These are phyloP conservation scores for Lindbergichthys nudifrons DNA, from an alignment of 2,797 vertebrate genomes.

Conservation along the genomic window DNA sequence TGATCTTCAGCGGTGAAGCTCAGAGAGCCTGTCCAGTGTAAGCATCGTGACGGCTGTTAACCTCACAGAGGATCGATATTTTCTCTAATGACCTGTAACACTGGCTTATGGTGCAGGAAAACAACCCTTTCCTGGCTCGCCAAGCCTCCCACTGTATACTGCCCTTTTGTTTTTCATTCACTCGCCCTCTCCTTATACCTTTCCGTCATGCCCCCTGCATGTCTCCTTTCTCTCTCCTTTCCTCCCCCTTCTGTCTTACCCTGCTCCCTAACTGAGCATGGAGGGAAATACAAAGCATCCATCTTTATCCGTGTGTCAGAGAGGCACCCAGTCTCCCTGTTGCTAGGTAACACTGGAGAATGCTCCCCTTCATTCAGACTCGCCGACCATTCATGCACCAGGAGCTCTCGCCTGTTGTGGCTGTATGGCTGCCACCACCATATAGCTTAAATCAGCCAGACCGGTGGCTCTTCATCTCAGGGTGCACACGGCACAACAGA, in stretches of 20 bases:
- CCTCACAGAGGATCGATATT: slow-evolving; percentile 33
- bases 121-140: not conserved
- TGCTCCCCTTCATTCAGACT: slow-evolving; percentile 84
- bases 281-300: slow-evolving; percentile 80
- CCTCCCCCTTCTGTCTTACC: slow-evolving; percentile 62
- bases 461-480: slow-evolving; percentile 43
- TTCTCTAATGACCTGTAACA: slow-evolving; percentile 27
- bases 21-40: slow-evolving; percentile 11
- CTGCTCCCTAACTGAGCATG: slow-evolving; percentile 73
- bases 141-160: not conserved
- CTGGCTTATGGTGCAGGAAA: not conserved
- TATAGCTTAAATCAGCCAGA: slow-evolving; percentile 64
- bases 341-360: slow-evolving; percentile 88
- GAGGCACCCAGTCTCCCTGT: slow-evolving; percentile 84
- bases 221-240: slow-evolving; percentile 46
- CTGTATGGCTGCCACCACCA: slow-evolving; percentile 62
- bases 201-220: slow-evolving; percentile 30
- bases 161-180: slow-evolving; percentile 24
- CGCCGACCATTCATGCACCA: slow-evolving; percentile 80
- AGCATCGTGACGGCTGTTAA: slow-evolving; percentile 33
- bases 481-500: slow-evolving; percentile 31
- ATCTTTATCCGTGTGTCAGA: slow-evolving; percentile 82
- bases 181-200: slow-evolving; percentile 29
- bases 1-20: slow-evolving; percentile 13
- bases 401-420: slow-evolving; percentile 71